Evolutionary conservation across 1,140 invertebrate species (phyloP), one percentile per base, ranked within the genome.

Genomic region (Frieseomelitta varia): DNA sequence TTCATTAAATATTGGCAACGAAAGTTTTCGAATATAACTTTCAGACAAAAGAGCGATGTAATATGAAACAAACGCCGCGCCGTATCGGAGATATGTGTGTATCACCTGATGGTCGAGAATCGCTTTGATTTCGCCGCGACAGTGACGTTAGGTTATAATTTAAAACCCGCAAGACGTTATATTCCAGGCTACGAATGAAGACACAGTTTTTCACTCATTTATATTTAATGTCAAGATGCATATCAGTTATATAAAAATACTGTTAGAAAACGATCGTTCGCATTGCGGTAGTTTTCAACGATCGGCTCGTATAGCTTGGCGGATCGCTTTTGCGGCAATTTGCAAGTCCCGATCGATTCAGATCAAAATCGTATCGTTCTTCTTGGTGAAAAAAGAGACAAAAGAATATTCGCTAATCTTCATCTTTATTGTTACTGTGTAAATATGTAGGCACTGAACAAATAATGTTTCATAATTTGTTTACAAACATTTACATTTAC

Each of bases 391-490:
- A 74, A 81, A 75, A 69, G 65, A 80, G 34, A 56, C 34, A 68
- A 63, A 53, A 53, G 39, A 87, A 90, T 90, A 85, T 93, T 92
- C 91, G 89, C 93, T 94, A 94, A 93, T 93, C 90, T 93, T 94
- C 93, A 93, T 94, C 93, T 94, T 94, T 94, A 94, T 94, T 94
- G 92, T 94, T 94, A 94, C 93, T 94, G 93, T 94, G 94, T 94
- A 94, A 94, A 94, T 94, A 94, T 94, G 93, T 94, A 94, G 93
- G 93, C 93, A 94, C 93, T 94, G 94, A 94, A 94, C 93, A 94
- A 94, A 94, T 94, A 94, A 94, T 94, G 91, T 94, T 94, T 94
- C 92, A 94, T 94, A 94, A 94, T 94, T 94, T 94, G 93, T 94
- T 94, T 94, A 94, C 92, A 94, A 94, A 94, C 93, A 94, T 94